Conservation (phyloP, 2,113 vertebrate genomes). For the Prochilodus magdalenae region DNA sequence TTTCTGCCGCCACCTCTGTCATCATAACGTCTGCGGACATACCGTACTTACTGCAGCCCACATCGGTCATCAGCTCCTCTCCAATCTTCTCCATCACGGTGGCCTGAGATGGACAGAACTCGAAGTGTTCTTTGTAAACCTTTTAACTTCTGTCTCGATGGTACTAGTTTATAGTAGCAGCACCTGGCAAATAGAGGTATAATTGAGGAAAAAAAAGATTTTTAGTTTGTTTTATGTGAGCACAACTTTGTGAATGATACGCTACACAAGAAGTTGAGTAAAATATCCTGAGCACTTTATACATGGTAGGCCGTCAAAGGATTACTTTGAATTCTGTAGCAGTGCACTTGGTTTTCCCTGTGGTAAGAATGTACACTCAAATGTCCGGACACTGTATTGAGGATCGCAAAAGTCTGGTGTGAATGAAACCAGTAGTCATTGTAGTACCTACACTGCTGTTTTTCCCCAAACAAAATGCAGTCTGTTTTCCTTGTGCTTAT, state of each 20-base stretch:
- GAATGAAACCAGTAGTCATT: constrained; percentile 49
- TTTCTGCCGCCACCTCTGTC: not conserved
- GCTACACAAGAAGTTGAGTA: constrained; percentile 62
- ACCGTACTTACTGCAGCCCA: not conserved
- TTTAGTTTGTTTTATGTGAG: constrained; percentile 63
- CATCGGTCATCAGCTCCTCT: not conserved
- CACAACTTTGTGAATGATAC: constrained; percentile 70
- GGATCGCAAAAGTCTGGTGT: constrained; percentile 33
- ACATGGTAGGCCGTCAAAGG: constrained; percentile 66
- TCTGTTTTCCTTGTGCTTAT: not conserved
- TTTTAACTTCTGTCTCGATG: constrained; percentile 35
- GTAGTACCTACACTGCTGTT: constrained; percentile 46
- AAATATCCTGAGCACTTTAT: constrained; percentile 76
- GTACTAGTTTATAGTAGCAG: constrained; percentile 49
- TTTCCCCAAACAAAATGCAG: constrained; percentile 1
- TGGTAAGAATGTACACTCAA: constrained; percentile 72
- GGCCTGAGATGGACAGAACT: constrained; percentile 32
- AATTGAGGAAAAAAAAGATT: constrained; percentile 4
- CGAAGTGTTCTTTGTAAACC: constrained; percentile 39
- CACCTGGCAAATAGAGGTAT: constrained; percentile 36
- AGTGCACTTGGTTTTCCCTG: constrained; percentile 66
- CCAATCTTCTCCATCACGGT: not conserved
- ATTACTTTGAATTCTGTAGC: constrained; percentile 68
- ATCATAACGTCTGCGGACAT: not conserved
- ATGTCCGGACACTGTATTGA: constrained; percentile 44